Base-by-base conservation (phyloP, 37 sponge, comb jelly and placozoan genomes). In the Beroe ovata region DNA sequence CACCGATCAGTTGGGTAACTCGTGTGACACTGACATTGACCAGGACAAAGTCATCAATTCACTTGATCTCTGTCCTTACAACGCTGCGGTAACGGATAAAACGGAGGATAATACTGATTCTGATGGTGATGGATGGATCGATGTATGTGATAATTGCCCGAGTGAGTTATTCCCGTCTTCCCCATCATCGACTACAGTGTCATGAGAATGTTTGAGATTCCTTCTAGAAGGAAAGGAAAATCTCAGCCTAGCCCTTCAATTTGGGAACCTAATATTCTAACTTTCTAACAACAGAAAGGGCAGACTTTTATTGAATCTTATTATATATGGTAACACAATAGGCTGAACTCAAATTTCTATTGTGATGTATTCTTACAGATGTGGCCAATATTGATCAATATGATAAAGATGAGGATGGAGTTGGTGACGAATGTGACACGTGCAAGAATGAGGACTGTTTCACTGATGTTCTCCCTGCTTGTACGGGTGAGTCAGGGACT, bases 21-120 rank as follows among this genome's bases (percentile, higher is more conserved):
- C 39, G 84, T 77, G 84, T 77, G 84, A 77, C 54, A 26, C 6
- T 40, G 84, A 77, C 21, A 40, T 77, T 3, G 84, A 77, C 28
- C 26, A 19, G 2, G 84, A 77, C 38, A 30, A 33, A n/a, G 21
- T 8, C 14, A 42, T 77, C 35, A 77, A 77, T 29, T 30, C 26
- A 14, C 26, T 21, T n/a, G 84, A 77, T 54, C 26, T 4, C 29
- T 77, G 84, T 40, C 84, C 84, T 23, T 77, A 40, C 47, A 23
- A 77, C 47, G 6, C 42, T 20, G 28, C 35, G 6, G 33, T 42
- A 40, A 40, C 22, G 11, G 16, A 33, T 14, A 54, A 77, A 0
- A 3, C 0, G 23, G 42, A 18, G 20, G 28, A 77, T 36, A 38
- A 77, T 6, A 35, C 28, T 21, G 84, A 77, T 41, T 42, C 23